phyloP scores from a whole-genome alignment of 2,888 invertebrate genomes.

The Drosophila prostipennis region DNA sequence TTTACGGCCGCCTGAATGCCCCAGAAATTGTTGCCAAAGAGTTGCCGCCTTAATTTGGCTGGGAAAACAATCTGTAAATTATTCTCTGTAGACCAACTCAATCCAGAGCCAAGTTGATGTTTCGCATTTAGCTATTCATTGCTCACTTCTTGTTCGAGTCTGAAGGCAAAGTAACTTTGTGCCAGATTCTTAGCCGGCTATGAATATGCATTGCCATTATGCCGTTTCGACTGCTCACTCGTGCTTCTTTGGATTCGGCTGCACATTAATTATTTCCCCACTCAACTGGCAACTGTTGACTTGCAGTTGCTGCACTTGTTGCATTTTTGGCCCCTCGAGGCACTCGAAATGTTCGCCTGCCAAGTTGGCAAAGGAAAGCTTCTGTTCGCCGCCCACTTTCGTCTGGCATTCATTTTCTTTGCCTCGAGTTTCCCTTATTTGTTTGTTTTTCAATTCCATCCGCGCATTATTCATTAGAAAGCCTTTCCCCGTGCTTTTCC shows the following conservation, averaged over 20 bases:
- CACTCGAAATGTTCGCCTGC: conserved; percentile 47
- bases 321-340: conserved; percentile 42
- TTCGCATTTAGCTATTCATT: conserved; percentile 35
- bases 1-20: conserved; percentile 36
- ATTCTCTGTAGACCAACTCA: conserved; percentile 2
- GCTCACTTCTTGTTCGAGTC: conserved; percentile 32
- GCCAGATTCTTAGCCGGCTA: conserved; percentile 25
- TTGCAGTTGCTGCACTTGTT: conserved; percentile 54
- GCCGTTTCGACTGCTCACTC: conserved; percentile 28
- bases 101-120: conserved; percentile 5
- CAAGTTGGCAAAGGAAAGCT: conserved; percentile 37
- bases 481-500: not conserved
- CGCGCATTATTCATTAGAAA: conserved; percentile 70
- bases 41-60: conserved; percentile 26
- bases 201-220: conserved; percentile 42
- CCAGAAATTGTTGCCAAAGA: conserved; percentile 38
- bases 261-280: conserved; percentile 64
- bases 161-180: conserved; percentile 30
- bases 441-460: conserved; percentile 77
- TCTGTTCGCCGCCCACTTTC: not conserved
- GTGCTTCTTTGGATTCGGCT: conserved; percentile 28
- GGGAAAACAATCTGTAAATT: conserved; percentile 5
- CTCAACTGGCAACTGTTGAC: conserved; percentile 68
- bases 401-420: conserved; percentile 10
- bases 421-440: conserved; percentile 55